Evolutionary conservation across 2,888 invertebrate species (phyloP).

Genomic region (Brachyptera risi): DNA sequence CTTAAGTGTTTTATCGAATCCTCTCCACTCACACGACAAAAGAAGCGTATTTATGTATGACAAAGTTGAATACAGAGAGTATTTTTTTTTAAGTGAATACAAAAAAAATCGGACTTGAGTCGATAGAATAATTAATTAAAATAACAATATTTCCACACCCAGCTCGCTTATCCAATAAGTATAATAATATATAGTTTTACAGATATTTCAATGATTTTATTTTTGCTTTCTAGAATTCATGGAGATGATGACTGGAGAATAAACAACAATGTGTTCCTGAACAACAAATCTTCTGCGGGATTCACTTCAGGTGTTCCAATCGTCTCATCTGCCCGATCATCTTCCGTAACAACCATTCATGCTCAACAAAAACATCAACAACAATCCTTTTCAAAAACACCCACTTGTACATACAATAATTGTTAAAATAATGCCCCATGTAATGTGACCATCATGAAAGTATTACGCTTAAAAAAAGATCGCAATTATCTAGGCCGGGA

Average conservation of each 20-base stretch:
- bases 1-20: too few relatives aligned
- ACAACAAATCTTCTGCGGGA: too few relatives aligned
- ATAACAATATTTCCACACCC: too few relatives aligned
- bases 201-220: too few relatives aligned
- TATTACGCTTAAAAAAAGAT: constrained; percentile 12
- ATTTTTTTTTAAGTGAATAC: not conserved
- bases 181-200: too few relatives aligned
- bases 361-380: not conserved
- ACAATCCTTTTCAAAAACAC: not conserved
- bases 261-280: not conserved
- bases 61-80: not conserved
- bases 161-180: too few relatives aligned
- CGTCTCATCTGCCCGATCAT: not conserved
- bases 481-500: constrained; percentile 2
- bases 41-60: too few relatives aligned
- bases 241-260: constrained; percentile 31
- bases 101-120: too few relatives aligned
- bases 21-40: too few relatives aligned
- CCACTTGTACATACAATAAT: not conserved
- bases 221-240: constrained; percentile 26
- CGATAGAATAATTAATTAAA: too few relatives aligned
- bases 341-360: not conserved
- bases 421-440: too few relatives aligned
- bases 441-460: not conserved
- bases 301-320: not conserved